Evolutionary conservation across 64 coral and sea anemone genomes (phyloP).

Genomic region (Actinia equina): DNA sequence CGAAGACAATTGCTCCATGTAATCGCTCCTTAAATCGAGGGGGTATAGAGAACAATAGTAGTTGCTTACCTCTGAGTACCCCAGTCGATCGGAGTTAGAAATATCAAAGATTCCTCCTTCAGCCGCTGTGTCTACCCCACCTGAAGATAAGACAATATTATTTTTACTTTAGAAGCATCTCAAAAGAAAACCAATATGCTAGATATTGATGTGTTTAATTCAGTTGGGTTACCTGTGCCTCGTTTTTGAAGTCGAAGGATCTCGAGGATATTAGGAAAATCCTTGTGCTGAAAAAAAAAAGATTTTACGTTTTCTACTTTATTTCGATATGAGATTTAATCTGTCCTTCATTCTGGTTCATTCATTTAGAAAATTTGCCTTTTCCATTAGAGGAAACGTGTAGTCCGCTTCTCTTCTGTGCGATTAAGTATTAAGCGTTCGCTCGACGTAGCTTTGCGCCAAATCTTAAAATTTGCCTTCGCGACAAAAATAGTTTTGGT

Average conservation of each 20-base stretch:
- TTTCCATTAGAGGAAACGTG: too few relatives aligned
- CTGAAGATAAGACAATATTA: neutral
- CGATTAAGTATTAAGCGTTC: too few relatives aligned
- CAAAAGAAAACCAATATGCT: neutral
- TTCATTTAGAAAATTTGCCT: too few relatives aligned
- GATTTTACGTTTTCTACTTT: neutral
- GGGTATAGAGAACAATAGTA: neutral
- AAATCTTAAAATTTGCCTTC: too few relatives aligned
- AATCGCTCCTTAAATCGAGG: too few relatives aligned
- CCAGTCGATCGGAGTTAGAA: slow-evolving; percentile 77
- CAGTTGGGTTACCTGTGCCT: slow-evolving; percentile 42
- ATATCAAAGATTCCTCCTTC: slow-evolving; percentile 84
- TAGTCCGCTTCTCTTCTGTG: too few relatives aligned
- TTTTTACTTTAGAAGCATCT: neutral
- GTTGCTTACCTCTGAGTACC: slow-evolving; percentile 72
- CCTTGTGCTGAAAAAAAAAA: slow-evolving; percentile 39
- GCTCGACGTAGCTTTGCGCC: too few relatives aligned
- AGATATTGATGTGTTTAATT: neutral
- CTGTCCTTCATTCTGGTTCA: too few relatives aligned
- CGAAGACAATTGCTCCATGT: too few relatives aligned
- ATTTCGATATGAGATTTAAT: too few relatives aligned
- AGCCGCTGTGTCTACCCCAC: slow-evolving; percentile 82
- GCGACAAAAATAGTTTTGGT: too few relatives aligned
- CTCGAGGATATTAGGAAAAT: slow-evolving; percentile 61
- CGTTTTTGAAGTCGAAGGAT: slow-evolving; percentile 71